Base-by-base conservation (phyloP, 2,797 vertebrate genomes). In the Chrysocyon brachyurus region DNA sequence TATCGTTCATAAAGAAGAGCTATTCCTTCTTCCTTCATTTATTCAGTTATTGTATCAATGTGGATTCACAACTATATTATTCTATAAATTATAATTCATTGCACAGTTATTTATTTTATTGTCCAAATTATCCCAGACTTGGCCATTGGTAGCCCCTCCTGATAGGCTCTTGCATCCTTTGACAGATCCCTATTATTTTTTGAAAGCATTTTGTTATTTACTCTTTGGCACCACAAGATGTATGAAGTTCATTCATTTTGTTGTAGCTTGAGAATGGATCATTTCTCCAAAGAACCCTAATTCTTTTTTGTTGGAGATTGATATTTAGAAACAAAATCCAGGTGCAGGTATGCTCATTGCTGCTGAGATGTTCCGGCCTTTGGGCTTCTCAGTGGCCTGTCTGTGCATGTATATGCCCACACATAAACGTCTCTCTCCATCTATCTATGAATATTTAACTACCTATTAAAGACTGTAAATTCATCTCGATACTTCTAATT, bases 281-380 rank as follows among this genome's bases (percentile, higher is more conserved):
- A 33, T 87, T 94, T 95, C 26, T 88, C 78, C 49, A 79, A 66
- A 87, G 56, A 84, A 17, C 14, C 10, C 31, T 79, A 28, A 46
- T 72, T 87, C 24, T 75, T 88, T 93, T 56, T 70, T 17, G 46
- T 19, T 88, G 70, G 49, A 59, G 63, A 84, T 56, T 85, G 11
- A 66, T 73, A 79, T 66, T 90, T 84, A 54, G 36, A 78, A 91
- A 68, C 93, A 75, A 75, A 91, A 95, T 95, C 26, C 49, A 5
- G 14, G 2, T 63, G 36, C 36, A 61, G 8, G 57, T 73, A 5
- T 90, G 28, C 33, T 78, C 12, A 49, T 77, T 84, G 61, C n/a
- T 54, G 24, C n/a, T 72, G 46, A 15, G 56, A n/a, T 82, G 15
- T 52, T 24, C 79, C 91, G 73, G 26, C n/a, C 87, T 59, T 64